phyloP scores from a whole-genome alignment of 2,113 vertebrate species.

The Tautogolabrus adspersus region DNA sequence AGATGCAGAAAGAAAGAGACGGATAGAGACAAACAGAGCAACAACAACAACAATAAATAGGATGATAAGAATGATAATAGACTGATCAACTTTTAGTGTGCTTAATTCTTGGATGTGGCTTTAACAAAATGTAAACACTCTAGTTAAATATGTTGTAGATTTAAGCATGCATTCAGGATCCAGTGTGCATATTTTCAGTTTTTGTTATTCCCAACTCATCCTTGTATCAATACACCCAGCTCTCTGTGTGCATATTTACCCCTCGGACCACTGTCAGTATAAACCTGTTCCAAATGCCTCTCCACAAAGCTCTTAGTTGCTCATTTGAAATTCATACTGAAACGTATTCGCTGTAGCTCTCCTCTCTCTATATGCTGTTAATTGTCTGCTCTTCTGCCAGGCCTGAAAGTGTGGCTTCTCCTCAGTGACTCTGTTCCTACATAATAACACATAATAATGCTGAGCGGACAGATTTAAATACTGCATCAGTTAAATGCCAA shows the following conservation, averaged over 20 bases:
- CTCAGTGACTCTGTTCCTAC: conserved; percentile 1
- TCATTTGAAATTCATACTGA: conserved; percentile 33
- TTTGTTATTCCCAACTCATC: too few species aligned
- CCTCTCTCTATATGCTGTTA: conserved; percentile 11
- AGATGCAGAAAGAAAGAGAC: too few species aligned
- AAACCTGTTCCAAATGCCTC: conserved; percentile 29
- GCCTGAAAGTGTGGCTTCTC: conserved; percentile 12
- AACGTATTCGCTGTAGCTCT: conserved; percentile 25
- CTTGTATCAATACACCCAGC: neutral
- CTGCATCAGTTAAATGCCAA: conserved; percentile 1
- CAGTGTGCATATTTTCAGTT: too few species aligned
- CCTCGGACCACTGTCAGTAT: neutral
- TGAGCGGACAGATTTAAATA: conserved; percentile 7
- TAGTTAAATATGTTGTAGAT: too few species aligned
- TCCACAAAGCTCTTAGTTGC: conserved; percentile 29
- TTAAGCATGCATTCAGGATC: too few species aligned
- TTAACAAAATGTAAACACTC: too few species aligned
- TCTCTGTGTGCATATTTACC: conserved; percentile 32
- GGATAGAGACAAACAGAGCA: too few species aligned
- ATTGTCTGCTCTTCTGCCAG: conserved; percentile 9
- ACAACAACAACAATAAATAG: too few species aligned
- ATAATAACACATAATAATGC: conserved; percentile 13
- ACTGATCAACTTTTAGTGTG: neutral
- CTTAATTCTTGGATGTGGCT: neutral
- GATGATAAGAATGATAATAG: too few species aligned